These are phyloP conservation scores for Enoplolaimus lenunculus DNA, from an alignment of 2,888 invertebrate genomes.

Conservation along the genomic window DNA sequence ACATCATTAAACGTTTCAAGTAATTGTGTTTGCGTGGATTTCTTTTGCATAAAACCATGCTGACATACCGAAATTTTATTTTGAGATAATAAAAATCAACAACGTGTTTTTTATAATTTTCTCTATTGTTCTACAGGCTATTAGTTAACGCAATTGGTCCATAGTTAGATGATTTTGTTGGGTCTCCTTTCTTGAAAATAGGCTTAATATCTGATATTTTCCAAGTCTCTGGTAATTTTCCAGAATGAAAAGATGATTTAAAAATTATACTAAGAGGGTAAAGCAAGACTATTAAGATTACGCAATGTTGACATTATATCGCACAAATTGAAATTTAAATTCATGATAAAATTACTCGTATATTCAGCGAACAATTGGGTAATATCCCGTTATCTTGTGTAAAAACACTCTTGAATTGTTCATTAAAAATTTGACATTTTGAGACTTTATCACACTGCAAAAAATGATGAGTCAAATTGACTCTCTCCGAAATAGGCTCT, in stretches of 20 bases:
- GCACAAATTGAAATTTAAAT: slow-evolving; percentile 2
- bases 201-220: not conserved
- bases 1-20: not conserved
- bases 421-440: not conserved
- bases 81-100: not conserved
- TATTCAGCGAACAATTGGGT: not conserved
- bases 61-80: not conserved
- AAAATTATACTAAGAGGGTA: not conserved
- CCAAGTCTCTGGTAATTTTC: not conserved
- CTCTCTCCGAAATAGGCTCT: no score
- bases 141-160: not conserved
- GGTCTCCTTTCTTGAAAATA: slow-evolving; percentile 1
- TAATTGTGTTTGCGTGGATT: slow-evolving; percentile 4
- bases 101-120: not conserved
- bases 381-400: slow-evolving; percentile 5
- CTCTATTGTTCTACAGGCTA: not conserved
- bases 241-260: not conserved
- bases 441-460: not conserved
- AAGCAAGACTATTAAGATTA: no score
- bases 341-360: not conserved
- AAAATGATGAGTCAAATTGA: no score
- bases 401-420: slow-evolving; percentile 2
- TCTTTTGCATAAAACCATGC: not conserved
- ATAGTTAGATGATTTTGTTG: not conserved
- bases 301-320: slow-evolving; percentile 5